Conservation (phyloP, 2,888 invertebrate genomes). For the Phyllotreta striolata region DNA sequence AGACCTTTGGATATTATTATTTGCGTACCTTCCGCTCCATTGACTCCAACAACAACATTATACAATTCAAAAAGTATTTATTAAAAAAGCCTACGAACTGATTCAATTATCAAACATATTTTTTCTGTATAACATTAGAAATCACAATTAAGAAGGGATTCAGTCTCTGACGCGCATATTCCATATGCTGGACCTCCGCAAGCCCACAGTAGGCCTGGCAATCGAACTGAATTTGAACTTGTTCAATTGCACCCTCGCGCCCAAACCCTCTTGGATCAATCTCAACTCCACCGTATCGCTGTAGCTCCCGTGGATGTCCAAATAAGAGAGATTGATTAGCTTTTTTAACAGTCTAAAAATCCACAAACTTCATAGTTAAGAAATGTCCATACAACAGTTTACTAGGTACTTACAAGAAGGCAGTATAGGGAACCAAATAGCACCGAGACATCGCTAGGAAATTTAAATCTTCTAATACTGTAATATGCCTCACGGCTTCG, state of each 20-base stretch:
- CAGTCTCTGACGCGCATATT: constrained; percentile 83
- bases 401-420: constrained; percentile 70
- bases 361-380: too few species aligned
- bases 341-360: constrained; percentile 62
- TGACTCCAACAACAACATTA: too few species aligned
- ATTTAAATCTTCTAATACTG: constrained; percentile 70
- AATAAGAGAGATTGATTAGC: constrained; percentile 72
- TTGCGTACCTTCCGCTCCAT: too few species aligned
- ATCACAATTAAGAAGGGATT: constrained; percentile 37
- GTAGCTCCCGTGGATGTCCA: constrained; percentile 87
- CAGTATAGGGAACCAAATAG: constrained; percentile 74
- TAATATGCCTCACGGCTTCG: constrained; percentile 66
- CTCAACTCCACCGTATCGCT: constrained; percentile 67
- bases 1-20: too few species aligned
- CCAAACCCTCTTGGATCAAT: constrained; percentile 65
- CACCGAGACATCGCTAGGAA: constrained; percentile 84
- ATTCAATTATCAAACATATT: too few species aligned
- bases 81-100: too few species aligned
- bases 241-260: constrained; percentile 71
- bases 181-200: constrained; percentile 90
- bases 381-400: too few species aligned
- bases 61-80: too few species aligned
- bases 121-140: constrained; percentile 15
- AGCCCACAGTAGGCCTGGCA: constrained; percentile 89
- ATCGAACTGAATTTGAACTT: constrained; percentile 83